Evolutionary conservation across 2,888 invertebrate genomes (phyloP).

Genomic region (Ormia ochracea): DNA sequence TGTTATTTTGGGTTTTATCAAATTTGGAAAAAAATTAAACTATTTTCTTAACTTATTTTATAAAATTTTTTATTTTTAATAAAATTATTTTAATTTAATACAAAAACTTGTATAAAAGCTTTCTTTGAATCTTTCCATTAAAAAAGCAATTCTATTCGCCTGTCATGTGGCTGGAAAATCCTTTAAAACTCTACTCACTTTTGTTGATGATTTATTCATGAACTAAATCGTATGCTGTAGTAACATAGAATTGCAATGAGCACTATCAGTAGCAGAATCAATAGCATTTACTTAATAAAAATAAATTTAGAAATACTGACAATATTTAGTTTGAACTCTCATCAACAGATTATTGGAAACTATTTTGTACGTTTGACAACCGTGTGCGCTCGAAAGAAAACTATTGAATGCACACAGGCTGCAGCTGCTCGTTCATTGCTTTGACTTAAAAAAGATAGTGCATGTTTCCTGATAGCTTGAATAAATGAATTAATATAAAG

Average conservation of each 20-base stretch:
- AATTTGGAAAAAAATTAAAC: no score
- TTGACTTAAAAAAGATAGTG: background rate
- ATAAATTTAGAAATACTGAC: constrained; percentile 17
- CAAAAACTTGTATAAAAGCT: background rate
- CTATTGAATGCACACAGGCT: background rate
- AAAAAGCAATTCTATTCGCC: constrained; percentile 9
- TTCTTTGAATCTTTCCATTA: background rate
- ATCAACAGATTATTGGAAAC: constrained; percentile 52
- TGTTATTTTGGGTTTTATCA: no score
- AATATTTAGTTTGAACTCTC: constrained; percentile 52
- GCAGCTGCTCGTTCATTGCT: background rate
- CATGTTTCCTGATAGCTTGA: background rate
- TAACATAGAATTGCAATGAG: constrained; percentile 23
- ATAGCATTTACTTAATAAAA: constrained; percentile 31
- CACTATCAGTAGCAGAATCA: constrained; percentile 7
- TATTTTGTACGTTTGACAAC: background rate
- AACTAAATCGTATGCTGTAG: constrained; percentile 22
- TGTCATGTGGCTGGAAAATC: background rate
- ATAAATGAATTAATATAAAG: background rate
- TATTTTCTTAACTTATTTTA: background rate
- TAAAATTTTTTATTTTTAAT: constrained; percentile 1
- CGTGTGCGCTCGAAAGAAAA: background rate
- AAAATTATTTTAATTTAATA: constrained; percentile 5
- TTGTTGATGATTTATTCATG: constrained; percentile 47
- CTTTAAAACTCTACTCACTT: background rate